Evolutionary conservation across 1,140 invertebrate genomes (phyloP).

Genomic region (Wiebesia pumilae): DNA sequence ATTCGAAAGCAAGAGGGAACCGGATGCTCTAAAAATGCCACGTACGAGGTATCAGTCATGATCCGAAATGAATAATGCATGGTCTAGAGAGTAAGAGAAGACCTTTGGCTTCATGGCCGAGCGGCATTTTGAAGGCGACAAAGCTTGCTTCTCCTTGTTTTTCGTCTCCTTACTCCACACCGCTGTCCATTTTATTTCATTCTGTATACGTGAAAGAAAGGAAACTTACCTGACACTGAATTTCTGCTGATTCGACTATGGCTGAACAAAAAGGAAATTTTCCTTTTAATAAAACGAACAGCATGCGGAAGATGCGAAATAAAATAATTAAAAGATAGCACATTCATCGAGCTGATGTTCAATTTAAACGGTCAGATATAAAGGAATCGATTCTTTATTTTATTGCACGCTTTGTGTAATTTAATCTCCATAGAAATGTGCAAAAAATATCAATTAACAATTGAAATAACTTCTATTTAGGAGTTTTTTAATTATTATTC

Average conservation of each 20-base stretch:
- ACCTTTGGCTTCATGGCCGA: neutral
- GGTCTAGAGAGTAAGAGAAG: neutral
- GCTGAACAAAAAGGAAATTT: neutral
- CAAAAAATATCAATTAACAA: no score
- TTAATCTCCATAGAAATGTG: neutral
- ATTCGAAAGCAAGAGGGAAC: slow-evolving; percentile 39
- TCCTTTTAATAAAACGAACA: neutral
- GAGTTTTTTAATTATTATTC: no score
- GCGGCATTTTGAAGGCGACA: neutral
- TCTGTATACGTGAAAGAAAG: no score
- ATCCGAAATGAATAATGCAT: slow-evolving; percentile 48
- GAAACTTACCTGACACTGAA: neutral
- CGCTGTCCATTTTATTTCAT: neutral
- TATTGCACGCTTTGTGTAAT: neutral
- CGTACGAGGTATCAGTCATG: slow-evolving; percentile 48
- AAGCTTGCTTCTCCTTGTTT: neutral
- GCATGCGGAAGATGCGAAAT: neutral
- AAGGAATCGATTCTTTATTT: neutral
- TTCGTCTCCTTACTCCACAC: neutral
- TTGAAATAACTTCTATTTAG: no score
- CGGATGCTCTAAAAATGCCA: slow-evolving; percentile 31
- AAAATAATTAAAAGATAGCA: neutral
- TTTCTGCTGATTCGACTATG: neutral
- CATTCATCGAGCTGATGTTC: neutral
- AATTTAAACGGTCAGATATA: neutral